A percentile compares a stretch with the other conserved stretches of the same genome.
Evolutionary conservation across 1,140 invertebrate species (phyloP).

Genomic region (Drosophila orena): DNA sequence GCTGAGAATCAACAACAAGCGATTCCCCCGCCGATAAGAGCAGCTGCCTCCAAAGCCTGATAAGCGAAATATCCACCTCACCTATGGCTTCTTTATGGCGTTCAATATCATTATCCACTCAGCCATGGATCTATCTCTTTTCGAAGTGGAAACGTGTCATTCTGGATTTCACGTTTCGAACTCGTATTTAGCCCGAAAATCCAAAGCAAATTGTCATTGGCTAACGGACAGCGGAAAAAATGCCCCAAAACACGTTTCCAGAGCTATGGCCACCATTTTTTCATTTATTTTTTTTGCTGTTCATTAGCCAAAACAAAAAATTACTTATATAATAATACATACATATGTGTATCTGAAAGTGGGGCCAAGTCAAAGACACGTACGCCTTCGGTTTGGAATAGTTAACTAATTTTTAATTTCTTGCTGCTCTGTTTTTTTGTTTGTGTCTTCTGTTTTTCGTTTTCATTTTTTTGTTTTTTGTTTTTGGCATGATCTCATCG

Average conservation of each 20-base stretch:
- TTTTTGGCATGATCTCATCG: constrained; percentile 61
- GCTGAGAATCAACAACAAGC: constrained; percentile 33
- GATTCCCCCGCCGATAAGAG: constrained; percentile 33
- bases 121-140: constrained; percentile 29
- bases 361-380: constrained; percentile 59
- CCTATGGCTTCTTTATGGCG: constrained; percentile 5
- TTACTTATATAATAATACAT: constrained; percentile 41
- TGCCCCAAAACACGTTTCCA: constrained; percentile 66
- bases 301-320: constrained; percentile 34
- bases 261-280: constrained; percentile 68
- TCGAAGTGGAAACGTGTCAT: constrained; percentile 60
- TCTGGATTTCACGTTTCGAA: constrained; percentile 54
- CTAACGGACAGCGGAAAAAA: constrained; percentile 43
- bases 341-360: constrained; percentile 17
- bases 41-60: constrained; percentile 16
- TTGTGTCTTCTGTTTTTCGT: constrained; percentile 11
- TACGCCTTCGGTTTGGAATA: constrained; percentile 54
- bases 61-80: constrained; percentile 34
- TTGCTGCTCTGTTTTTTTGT: constrained; percentile 7
- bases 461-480: constrained; percentile 29
- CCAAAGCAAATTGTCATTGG: constrained; percentile 65
- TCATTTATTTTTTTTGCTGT: constrained; percentile 59
- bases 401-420: constrained; percentile 50
- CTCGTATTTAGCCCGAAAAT: constrained; percentile 30
- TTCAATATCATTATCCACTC: constrained; percentile 9